Evolutionary conservation across 2,797 vertebrate genomes (phyloP).

Genomic region (Gobionotothen gibberifrons): DNA sequence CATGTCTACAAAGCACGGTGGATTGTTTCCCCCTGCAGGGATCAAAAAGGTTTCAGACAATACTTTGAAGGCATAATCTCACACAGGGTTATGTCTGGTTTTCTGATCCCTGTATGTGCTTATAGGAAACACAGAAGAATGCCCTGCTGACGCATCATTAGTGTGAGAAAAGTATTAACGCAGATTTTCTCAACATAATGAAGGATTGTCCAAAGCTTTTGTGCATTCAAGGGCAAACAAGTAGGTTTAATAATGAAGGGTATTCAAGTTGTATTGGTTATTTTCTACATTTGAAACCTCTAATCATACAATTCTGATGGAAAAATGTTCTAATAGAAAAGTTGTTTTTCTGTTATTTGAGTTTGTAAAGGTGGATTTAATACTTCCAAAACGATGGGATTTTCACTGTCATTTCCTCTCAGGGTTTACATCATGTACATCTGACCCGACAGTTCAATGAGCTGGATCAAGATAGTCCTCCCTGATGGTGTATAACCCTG

Average conservation of each 20-base stretch:
- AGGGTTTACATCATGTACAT: neutral
- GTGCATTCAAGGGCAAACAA: neutral
- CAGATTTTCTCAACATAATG: neutral
- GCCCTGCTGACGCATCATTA: constrained; percentile 32
- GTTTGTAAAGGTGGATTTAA: neutral
- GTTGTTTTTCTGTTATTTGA: neutral
- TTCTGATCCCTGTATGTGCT: constrained; percentile 28
- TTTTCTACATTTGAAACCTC: neutral
- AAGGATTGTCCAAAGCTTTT: neutral
- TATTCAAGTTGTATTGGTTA: neutral
- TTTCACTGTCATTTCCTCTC: neutral
- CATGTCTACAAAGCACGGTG: neutral
- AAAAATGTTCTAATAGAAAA: neutral
- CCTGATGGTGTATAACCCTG: constrained; percentile 5
- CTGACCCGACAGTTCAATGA: constrained; percentile 10
- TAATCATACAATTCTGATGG: neutral
- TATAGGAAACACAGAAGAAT: constrained; percentile 36
- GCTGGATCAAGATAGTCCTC: constrained; percentile 19
- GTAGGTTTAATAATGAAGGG: neutral
- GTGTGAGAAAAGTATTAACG: constrained; percentile 10
- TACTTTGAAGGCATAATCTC: constrained; percentile 37
- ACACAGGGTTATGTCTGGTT: constrained; percentile 12
- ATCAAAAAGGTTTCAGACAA: constrained; percentile 41
- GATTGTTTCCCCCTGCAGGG: neutral
- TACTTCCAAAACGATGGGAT: neutral